Evolutionary conservation across 30 jellyfish, hydroid and myxozoan genomes (phyloP), one percentile per base, ranked within the genome.

Genomic region (Thelohanellus kitauei): DNA sequence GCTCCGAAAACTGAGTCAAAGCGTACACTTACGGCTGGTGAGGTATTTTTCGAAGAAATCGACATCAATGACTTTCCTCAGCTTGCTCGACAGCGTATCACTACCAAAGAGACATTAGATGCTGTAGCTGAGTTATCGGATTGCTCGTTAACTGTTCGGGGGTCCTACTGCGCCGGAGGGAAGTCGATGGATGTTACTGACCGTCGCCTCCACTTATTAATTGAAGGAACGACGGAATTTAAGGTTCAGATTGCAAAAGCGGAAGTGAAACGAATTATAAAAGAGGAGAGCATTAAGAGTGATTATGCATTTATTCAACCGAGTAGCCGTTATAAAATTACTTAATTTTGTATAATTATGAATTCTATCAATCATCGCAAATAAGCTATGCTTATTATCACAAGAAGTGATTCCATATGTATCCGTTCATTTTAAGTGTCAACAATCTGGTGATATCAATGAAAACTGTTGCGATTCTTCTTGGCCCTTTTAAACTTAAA

Each of bases 61-160:
- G 97, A 78, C 37, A 66, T 78, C 20, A 78, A 78, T 43, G 97
- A 78, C 33, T 54, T 78, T 22, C 97, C 97, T 13, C 97, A 78
- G 38, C 85, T 51, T 40, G 97, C 97, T 32, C 64, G 97, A 54
- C 64, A 88, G 97, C 50, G 84, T 20, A 78, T 78, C 23, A 78
- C 97, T 4, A 63, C 97, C 32, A 78, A 78, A 41, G 97, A 78
- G 35, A 57, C 85, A 10, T 45, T 78, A 2, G 71, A 82, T 15
- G 53, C 67, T 21, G 86, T 78, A 14, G 57, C 68, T 22, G 97
- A 78, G 41, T 38, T 78, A 14, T 61, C 97, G 13, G 97, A 78
- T 47, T 83, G 84, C 12, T 88, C 88, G 12, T 66, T 78, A 17
- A 78, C 97, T n/a, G 97, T 78, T 0, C 54, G 88, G 22, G 97